phyloP scores from a whole-genome alignment of 2,113 vertebrate species.

The Trematomus loennbergii region DNA sequence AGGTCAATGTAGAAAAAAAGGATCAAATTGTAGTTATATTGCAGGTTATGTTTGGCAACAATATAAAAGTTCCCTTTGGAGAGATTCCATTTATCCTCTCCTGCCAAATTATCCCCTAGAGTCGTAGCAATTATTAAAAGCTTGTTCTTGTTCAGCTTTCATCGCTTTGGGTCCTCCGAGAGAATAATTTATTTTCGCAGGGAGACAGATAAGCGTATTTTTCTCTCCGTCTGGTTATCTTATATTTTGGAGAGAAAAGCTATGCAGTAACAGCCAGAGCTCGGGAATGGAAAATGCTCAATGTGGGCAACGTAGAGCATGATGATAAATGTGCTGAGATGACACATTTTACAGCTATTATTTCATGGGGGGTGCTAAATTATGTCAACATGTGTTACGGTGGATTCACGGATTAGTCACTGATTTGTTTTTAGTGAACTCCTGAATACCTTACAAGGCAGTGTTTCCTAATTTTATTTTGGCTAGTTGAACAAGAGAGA shows the following conservation, averaged over 20 bases:
- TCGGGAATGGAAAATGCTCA: slow-evolving; percentile 20
- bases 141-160: slow-evolving; percentile 11
- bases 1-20: neutral
- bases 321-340: neutral
- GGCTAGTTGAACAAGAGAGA: too few species aligned
- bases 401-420: too few species aligned
- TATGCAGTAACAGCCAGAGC: neutral
- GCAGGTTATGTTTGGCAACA: neutral
- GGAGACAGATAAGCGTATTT: neutral
- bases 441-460: too few species aligned
- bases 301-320: neutral
- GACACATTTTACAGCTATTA: neutral
- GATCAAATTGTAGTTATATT: neutral
- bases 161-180: slow-evolving; percentile 9
- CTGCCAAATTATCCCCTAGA: neutral
- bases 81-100: neutral
- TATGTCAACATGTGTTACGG: neutral
- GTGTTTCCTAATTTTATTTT: too few species aligned
- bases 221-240: slow-evolving; percentile 6
- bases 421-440: too few species aligned
- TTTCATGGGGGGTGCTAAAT: neutral
- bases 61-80: neutral
- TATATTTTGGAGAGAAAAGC: slow-evolving; percentile 19
- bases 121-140: neutral
- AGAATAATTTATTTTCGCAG: neutral